A percentile compares a stretch with the other conserved stretches of the same genome.
Conservation (phyloP, 2,113 vertebrate genomes). For the Egretta garzetta region DNA sequence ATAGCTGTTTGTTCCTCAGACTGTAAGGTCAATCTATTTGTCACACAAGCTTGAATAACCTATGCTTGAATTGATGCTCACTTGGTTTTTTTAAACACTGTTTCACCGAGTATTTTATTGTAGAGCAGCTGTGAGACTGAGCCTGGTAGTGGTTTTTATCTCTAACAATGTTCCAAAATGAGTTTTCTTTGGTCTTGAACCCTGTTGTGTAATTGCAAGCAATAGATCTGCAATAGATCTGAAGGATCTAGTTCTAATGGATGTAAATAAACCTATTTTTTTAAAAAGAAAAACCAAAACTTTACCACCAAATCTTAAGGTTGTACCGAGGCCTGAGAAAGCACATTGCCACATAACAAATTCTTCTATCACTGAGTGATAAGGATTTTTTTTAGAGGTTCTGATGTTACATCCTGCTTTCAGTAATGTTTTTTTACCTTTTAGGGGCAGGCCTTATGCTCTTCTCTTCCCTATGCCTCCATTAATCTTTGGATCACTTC, state of each 20-base stretch:
- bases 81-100: neutral
- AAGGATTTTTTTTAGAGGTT: neutral
- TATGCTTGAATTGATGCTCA: neutral
- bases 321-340: neutral
- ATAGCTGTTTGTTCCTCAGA: neutral
- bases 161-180: neutral
- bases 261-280: neutral
- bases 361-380: neutral
- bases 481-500: neutral
- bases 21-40: neutral
- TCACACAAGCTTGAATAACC: neutral
- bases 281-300: neutral
- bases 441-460: neutral
- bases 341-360: neutral
- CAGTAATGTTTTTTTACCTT: neutral
- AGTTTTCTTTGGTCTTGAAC: neutral
- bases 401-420: neutral
- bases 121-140: neutral
- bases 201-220: neutral
- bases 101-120: neutral
- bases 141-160: neutral
- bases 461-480: neutral
- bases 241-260: neutral
- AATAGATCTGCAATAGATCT: neutral
- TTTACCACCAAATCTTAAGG: neutral